These are phyloP conservation scores for Hydrozoanthus gracilis DNA, from an alignment of 92 coral and sea anemone species.

Conservation along the genomic window DNA sequence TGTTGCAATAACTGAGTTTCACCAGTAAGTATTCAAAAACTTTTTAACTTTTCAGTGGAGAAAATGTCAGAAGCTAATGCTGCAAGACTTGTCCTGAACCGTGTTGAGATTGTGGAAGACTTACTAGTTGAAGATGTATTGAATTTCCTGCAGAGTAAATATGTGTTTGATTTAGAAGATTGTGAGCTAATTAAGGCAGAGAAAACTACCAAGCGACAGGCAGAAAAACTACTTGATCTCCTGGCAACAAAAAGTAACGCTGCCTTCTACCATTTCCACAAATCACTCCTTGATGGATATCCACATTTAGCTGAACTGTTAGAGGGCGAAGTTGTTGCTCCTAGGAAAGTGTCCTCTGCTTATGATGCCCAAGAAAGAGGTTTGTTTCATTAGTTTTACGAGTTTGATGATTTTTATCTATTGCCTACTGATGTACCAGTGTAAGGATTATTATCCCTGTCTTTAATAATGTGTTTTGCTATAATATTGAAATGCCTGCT, in stretches of 20 bases:
- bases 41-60: conserved; percentile 54
- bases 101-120: conserved; percentile 90
- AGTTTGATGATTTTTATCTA: neutral
- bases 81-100: conserved; percentile 61
- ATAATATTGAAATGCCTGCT: no score
- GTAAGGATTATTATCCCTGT: neutral
- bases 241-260: conserved; percentile 82
- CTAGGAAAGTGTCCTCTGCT: conserved; percentile 71
- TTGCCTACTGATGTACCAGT: neutral
- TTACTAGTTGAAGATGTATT: conserved; percentile 88
- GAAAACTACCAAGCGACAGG: conserved; percentile 76
- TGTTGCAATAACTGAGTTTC: no score
- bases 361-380: conserved; percentile 80
- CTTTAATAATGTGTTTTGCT: no score
- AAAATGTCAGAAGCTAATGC: conserved; percentile 71
- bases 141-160: conserved; percentile 71
- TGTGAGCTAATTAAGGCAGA: conserved; percentile 83
- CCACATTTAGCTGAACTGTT: conserved; percentile 88
- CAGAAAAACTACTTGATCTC: conserved; percentile 88
- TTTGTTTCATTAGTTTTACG: conserved; percentile 16
- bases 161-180: conserved; percentile 88
- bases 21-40: neutral
- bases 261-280: conserved; percentile 82
- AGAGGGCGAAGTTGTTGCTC: conserved; percentile 50
- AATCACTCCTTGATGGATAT: conserved; percentile 77